Conservation (phyloP, 2,888 invertebrate species). For the Shargacucullia verbasci region DNA sequence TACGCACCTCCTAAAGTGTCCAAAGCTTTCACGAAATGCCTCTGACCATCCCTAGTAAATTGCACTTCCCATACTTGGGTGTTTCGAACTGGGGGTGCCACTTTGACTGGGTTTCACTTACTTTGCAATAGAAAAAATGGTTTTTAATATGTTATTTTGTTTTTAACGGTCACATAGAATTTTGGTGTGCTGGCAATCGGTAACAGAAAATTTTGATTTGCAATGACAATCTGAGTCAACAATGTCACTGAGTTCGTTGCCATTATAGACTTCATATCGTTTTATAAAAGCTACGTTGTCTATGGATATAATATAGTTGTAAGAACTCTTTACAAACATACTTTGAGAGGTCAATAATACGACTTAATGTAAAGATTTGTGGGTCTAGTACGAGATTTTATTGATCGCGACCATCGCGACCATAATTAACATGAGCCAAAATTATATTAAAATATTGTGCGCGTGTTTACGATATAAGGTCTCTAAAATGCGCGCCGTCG, state of each 20-base stretch:
- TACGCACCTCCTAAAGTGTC: constrained; percentile 78
- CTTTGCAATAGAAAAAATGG: constrained; percentile 2
- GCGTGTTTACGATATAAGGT: no score
- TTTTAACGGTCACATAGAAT: constrained; percentile 16
- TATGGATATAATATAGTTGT: neutral
- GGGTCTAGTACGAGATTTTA: no score
- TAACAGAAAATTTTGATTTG: constrained; percentile 31
- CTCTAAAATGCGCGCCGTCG: no score
- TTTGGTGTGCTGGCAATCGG: constrained; percentile 19
- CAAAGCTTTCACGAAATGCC: constrained; percentile 76
- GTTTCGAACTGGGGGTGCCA: constrained; percentile 67
- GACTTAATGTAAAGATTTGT: no score
- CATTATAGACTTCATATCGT: constrained; percentile 1
- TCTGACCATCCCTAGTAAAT: constrained; percentile 76
- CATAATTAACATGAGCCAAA: no score
- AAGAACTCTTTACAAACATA: neutral
- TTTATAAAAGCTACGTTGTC: neutral
- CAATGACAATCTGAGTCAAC: constrained; percentile 1
- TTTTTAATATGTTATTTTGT: neutral
- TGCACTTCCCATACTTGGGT: constrained; percentile 82
- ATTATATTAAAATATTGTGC: no score
- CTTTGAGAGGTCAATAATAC: no score
- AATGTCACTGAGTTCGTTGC: neutral
- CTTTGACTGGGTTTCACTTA: constrained; percentile 64
- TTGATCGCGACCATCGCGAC: no score